A percentile compares a stretch with the other conserved stretches of the same genome.
Conservation (phyloP, 2,797 vertebrate genomes). For the Babyrousa celebensis region DNA sequence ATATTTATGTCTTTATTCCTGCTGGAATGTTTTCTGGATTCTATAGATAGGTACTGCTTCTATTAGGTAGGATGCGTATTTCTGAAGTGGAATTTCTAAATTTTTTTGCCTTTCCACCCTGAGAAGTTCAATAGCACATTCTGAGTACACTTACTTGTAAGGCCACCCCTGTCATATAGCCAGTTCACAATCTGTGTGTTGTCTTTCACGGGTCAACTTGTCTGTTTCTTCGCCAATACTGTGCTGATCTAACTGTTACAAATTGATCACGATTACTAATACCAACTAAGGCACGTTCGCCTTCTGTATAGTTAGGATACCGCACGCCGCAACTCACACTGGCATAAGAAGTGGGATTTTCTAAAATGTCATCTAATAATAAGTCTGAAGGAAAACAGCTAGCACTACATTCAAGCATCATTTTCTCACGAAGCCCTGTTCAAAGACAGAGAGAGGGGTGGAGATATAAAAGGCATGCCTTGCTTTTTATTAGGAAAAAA, state of each 20-base stretch:
- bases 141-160: not conserved
- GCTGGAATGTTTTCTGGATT: not conserved
- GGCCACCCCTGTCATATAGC: not conserved
- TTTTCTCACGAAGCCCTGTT: not conserved
- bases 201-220: not conserved
- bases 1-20: slow-evolving; percentile 4
- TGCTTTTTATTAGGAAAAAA: not conserved
- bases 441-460: not conserved
- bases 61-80: not conserved
- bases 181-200: not conserved
- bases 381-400: not conserved
- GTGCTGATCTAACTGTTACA: not conserved
- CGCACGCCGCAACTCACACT: not conserved
- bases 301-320: not conserved
- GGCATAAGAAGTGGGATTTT: not conserved
- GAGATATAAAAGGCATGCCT: not conserved
- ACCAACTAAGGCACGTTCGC: not conserved
- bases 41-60: not conserved
- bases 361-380: not conserved
- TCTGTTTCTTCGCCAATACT: not conserved
- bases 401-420: not conserved
- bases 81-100: not conserved
- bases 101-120: not conserved
- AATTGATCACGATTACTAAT: not conserved
- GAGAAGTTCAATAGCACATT: not conserved